Base-by-base conservation (phyloP, 1,140 invertebrate genomes). In the Lycorma delicatula region DNA sequence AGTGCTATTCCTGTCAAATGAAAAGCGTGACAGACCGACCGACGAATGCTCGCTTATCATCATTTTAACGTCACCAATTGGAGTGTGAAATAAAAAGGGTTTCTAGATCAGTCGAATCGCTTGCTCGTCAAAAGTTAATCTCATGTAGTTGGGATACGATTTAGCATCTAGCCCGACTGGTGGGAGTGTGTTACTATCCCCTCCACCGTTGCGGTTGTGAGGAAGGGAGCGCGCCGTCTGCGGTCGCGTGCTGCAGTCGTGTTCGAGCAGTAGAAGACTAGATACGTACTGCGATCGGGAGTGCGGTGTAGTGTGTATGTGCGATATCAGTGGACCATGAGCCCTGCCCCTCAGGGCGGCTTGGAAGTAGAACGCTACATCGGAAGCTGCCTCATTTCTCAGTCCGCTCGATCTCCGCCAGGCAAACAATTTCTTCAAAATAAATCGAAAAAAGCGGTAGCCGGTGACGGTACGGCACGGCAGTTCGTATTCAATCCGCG, bases 351-450 rank as follows among this genome's bases (percentile, higher is more conserved):
- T 28, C 75, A 79, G 67, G 70, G 71, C 47, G 73, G 73, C 60
- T 64, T 82, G 52, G 77, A 81, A 71, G 77, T 83, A 63, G 81
- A 85, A 72, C 75, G 80, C 64, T 84, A 82, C 69, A 78, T 82
- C 58, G 82, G 81, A 56, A 80, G 77, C 58, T 82, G 79, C 66
- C 67, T 84, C 44, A 82, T 84, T 53, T 78, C 79, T 13, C 75
- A 75, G 26, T 27, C n/a, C n/a, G n/a, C n/a, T n/a, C n/a, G n/a
- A n/a, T 38, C 34, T 38, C 48, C 41, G n/a, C 41, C 18, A 16
- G 36, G 23, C 46, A 20, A 25, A 20, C 18, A 36, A 13, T 12
- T 22, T 31, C 16, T 16, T 38, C 9, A n/a, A 38, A 18, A n/a
- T n/a, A n/a, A n/a, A n/a, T n/a, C n/a, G n/a, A n/a, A n/a, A n/a